Conservation (phyloP, 2,113 vertebrate genomes). For the Thermophis baileyi region DNA sequence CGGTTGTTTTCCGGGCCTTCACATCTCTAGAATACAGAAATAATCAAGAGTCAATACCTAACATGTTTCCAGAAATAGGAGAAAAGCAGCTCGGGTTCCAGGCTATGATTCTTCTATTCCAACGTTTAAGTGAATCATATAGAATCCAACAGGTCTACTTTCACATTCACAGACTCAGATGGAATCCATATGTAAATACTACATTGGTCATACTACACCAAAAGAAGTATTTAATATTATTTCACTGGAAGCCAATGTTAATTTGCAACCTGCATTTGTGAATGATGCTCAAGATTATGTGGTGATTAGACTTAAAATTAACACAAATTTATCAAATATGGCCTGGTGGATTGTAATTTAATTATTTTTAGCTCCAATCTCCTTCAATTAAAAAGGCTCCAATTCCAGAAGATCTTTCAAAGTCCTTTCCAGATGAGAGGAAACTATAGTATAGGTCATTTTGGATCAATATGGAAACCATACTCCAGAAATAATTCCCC, state of each 20-base stretch:
- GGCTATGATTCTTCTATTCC: background rate
- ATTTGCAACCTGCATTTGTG: background rate
- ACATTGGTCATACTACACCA: background rate
- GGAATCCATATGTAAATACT: background rate
- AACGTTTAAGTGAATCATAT: background rate
- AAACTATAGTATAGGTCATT: background rate
- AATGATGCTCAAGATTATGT: background rate
- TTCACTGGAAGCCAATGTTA: background rate
- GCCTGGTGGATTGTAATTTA: background rate
- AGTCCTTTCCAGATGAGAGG: background rate
- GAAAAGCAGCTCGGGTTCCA: background rate
- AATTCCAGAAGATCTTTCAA: background rate
- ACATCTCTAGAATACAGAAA: no score
- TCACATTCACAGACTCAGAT: background rate
- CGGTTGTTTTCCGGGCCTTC: no score
- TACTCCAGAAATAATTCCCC: background rate
- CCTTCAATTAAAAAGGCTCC: background rate
- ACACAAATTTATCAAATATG: background rate
- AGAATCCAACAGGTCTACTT: background rate
- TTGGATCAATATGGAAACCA: background rate
- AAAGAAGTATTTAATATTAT: background rate
- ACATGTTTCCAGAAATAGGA: background rate
- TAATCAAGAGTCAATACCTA: background rate
- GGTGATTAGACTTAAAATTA: background rate
- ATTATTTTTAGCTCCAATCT: background rate